These are phyloP conservation scores for Coecobrya sp. DNA, from an alignment of 2,888 invertebrate genomes.

Conservation along the genomic window DNA sequence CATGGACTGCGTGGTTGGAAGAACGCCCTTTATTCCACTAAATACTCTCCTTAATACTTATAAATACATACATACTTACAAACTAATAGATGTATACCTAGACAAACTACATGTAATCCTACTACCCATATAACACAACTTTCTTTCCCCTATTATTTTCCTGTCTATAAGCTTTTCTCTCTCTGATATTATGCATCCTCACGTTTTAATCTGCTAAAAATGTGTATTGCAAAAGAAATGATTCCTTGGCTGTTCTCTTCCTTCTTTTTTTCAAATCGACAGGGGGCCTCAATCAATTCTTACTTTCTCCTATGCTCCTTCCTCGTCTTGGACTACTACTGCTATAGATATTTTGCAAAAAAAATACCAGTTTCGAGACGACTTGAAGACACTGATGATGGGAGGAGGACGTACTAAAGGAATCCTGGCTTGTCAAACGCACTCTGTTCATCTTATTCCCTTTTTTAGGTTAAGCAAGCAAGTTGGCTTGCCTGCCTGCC, in stretches of 20 bases:
- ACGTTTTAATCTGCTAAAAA: slow-evolving; percentile 59
- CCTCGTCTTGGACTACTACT: neutral
- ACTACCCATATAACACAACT: neutral
- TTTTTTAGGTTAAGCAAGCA: slow-evolving; percentile 16
- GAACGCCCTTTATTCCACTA: slow-evolving; percentile 31
- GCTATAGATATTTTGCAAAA: slow-evolving; percentile 25
- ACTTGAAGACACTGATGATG: slow-evolving; percentile 1
- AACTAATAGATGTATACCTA: neutral
- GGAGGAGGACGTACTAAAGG: slow-evolving; percentile 26
- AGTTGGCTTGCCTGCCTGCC: neutral
- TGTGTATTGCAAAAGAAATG: slow-evolving; percentile 40
- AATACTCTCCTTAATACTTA: slow-evolving; percentile 1
- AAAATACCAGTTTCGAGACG: neutral
- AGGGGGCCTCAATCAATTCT: slow-evolving; percentile 39
- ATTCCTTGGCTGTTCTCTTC: neutral
- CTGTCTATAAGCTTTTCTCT: neutral
- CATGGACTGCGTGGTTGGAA: neutral
- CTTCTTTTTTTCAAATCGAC: slow-evolving; percentile 1
- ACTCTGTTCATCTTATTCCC: slow-evolving; percentile 37
- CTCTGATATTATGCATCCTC: slow-evolving; percentile 54
- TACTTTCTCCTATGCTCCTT: neutral
- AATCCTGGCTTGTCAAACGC: slow-evolving; percentile 43
- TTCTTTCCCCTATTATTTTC: neutral
- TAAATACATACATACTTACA: neutral
- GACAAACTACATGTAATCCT: neutral